Evolutionary conservation across 2,797 vertebrate genomes (phyloP), one percentile per base, ranked within the genome.

Genomic region (Mus caroli): DNA sequence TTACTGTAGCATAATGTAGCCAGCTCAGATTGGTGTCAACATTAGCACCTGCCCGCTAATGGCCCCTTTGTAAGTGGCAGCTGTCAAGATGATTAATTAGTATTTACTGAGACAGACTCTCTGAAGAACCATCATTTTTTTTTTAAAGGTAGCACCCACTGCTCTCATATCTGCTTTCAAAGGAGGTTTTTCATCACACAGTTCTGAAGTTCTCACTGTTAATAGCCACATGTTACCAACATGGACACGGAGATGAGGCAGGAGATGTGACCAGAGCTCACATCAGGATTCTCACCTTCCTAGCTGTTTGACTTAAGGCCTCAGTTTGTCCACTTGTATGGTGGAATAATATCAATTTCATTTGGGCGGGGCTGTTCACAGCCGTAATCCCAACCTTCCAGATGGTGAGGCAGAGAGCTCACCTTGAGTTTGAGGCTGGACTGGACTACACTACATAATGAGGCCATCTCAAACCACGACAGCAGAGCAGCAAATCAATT

Each of bases 51-150:
- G 91, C 40, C 62, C 20, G 52, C 64, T 71, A 90, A 96, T 94
- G 60, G 80, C 22, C 58, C 20, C 31, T 50, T 24, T 46, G n/a
- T 82, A 95, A 95, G 79, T 96, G 85, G 94, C 80, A 88, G 90
- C 71, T 95, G 43, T 82, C 82, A 90, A 0, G 4, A 37, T 78
- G 77, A 94, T 95, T 77, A 88, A 94, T 95, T 77, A 88, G 54
- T 94, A 50, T 96, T 97, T 96, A 94, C 34, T 60, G 67, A 75
- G 92, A 84, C 50, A 60, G 28, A 26, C 22, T 28, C 28, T 90
- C 84, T 90, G 31, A 11, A 95, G n/a, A 73, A 73, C 34, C 58
- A 34, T 34, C 79, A 15, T 34, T 78, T 37, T 34, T 78, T 37
- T 76, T 62, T 76, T 64, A 37, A 78, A 91, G 37, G 78, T 22